phyloP scores from a whole-genome alignment of 1,140 invertebrate species.

The Drosophila saltans region DNA sequence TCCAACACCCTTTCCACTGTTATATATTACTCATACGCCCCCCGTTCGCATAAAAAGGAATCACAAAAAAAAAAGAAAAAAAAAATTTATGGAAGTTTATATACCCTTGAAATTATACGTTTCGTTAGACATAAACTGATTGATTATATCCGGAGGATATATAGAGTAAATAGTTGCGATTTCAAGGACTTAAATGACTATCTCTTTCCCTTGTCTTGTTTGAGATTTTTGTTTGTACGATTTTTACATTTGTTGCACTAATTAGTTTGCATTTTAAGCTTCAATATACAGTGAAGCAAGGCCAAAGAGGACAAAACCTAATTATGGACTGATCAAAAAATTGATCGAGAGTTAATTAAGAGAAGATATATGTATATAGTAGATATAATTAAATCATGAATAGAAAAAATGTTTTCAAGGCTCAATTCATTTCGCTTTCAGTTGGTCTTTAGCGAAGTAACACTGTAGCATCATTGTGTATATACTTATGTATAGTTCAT shows the following conservation, averaged over 20 bases:
- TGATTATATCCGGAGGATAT: background rate
- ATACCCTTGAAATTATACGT: background rate
- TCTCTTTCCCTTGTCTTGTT: background rate
- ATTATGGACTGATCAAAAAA: no score
- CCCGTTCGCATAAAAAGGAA: background rate
- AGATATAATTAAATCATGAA: no score
- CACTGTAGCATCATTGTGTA: constrained; percentile 5
- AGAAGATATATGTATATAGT: no score
- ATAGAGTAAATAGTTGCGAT: background rate
- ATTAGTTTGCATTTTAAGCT: constrained; percentile 27
- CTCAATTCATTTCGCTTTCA: no score
- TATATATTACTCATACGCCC: constrained; percentile 39
- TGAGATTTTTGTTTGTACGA: background rate
- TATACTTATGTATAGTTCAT: constrained; percentile 5
- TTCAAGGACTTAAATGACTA: background rate
- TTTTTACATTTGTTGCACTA: constrained; percentile 35
- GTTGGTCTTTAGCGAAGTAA: no score
- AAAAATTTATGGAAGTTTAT: background rate
- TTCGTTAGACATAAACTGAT: background rate
- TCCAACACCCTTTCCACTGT: constrained; percentile 15
- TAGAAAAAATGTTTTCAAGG: no score
- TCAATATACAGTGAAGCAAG: background rate
- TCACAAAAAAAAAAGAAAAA: background rate
- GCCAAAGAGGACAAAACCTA: background rate
- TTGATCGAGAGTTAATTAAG: no score